phyloP scores from a whole-genome alignment of 2,888 invertebrate species.

The Augochlorella aurata region DNA sequence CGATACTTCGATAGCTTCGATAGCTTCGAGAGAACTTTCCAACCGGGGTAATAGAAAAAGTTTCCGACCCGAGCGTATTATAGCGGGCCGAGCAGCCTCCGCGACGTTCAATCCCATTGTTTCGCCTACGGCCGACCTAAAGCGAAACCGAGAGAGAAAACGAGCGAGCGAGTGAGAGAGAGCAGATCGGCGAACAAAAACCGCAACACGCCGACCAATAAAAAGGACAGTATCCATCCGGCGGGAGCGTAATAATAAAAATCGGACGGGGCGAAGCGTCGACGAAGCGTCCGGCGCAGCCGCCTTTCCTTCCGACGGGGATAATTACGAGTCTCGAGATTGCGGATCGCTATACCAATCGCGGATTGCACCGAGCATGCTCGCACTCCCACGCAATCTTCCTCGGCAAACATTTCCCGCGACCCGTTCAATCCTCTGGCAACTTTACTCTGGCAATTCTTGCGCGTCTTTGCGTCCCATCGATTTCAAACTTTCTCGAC shows the following conservation, averaged over 20 bases:
- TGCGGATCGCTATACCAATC: not conserved
- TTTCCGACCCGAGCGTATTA: slow-evolving; percentile 56
- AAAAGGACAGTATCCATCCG: slow-evolving; percentile 23
- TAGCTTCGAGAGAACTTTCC: slow-evolving; percentile 51
- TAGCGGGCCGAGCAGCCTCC: slow-evolving; percentile 33
- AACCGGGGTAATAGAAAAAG: slow-evolving; percentile 65
- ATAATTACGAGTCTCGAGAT: slow-evolving; percentile 11
- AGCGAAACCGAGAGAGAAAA: not conserved
- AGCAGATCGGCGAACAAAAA: not conserved
- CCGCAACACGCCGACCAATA: slow-evolving; percentile 23
- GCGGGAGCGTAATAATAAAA: slow-evolving; percentile 29
- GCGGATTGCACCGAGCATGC: not conserved
- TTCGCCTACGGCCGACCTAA: slow-evolving; percentile 4
- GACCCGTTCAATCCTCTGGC: not conserved
- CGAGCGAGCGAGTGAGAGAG: not conserved
- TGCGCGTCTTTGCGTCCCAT: no score
- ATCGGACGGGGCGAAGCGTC: slow-evolving; percentile 23
- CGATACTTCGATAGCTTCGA: slow-evolving; percentile 60
- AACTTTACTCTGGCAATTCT: not conserved
- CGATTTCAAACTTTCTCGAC: no score
- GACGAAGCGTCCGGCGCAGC: not conserved
- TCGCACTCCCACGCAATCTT: not conserved
- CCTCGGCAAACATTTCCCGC: not conserved
- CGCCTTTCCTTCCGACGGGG: not conserved
- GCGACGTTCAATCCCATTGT: slow-evolving; percentile 48